Base-by-base conservation (phyloP, 2,113 vertebrate species). In the Tragulus kanchil region DNA sequence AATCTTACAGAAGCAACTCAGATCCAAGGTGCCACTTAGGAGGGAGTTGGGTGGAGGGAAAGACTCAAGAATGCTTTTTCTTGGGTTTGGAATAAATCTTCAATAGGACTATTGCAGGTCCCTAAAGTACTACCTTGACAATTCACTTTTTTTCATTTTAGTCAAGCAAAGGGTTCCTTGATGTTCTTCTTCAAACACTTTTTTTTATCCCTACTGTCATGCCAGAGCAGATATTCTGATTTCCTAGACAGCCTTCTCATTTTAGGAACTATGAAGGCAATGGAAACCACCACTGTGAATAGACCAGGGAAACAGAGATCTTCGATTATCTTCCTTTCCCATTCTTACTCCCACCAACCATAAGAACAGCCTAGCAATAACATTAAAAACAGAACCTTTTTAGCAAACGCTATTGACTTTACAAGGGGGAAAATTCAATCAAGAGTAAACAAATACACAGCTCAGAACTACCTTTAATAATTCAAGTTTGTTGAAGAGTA, bases 1-100 rank as follows among this genome's bases (percentile, higher is more conserved):
- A 88, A 14, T 42, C 21, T 88, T 81, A 96, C 85, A 75, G n/a
- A 86, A 64, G 8, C 15, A 96, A 89, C 54, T 92, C 73, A 87
- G 81, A 83, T 81, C 25, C 77, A 94, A 45, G 17, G 21, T 31
- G 23, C 31, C 10, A 90, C 16, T 85, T 69, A 90, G 7, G 26
- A 95, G 21, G 50, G 52, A 89, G 48, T 15, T 94, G 17, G 31
- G 26, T 71, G 50, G 10, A 5, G 19, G 8, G 36, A 89, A 73
- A 10, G 5, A 71, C 31, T 90, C 21, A 92, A 93, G 58, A 83
- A 75, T 54, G 42, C 13, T 17, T 81, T 28, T 59, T 26, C 23
- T 50, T 78, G 23, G 9, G 48, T 64, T 91, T 81, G 8, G n/a
- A 92, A 92, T 69, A 50, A 90, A 88, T n/a, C 42, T 19, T 87